Conservation (phyloP, 2,888 invertebrate species). For the Sialis fuliginosa region DNA sequence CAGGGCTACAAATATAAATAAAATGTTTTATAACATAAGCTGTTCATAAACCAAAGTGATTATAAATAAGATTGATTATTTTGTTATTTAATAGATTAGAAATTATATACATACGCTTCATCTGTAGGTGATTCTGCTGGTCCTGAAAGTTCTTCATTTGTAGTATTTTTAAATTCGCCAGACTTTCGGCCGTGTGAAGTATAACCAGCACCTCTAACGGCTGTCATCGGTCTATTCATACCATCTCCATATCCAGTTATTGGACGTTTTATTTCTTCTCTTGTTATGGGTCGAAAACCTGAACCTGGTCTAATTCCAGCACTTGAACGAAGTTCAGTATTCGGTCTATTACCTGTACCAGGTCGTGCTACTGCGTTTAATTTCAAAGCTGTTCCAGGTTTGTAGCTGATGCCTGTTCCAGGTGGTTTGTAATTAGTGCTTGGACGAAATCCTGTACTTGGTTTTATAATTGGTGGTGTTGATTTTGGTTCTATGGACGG, state of each 20-base stretch:
- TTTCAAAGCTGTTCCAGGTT: constrained; percentile 15
- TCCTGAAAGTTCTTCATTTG: constrained; percentile 31
- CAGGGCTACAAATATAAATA: constrained; percentile 41
- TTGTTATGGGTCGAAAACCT: constrained; percentile 23
- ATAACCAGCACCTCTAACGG: constrained; percentile 91
- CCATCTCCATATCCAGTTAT: constrained; percentile 7
- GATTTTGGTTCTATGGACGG: background rate
- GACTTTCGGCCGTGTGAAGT: constrained; percentile 51
- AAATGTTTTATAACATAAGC: background rate
- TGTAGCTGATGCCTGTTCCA: constrained; percentile 16
- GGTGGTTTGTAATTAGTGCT: constrained; percentile 1
- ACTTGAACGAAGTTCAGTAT: constrained; percentile 7
- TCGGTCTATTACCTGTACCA: constrained; percentile 15
- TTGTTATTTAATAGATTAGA: too few species aligned
- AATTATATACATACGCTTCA: constrained; percentile 42
- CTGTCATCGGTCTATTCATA: constrained; percentile 73
- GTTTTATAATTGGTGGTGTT: background rate
- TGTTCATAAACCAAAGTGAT: too few species aligned
- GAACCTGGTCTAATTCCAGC: constrained; percentile 22
- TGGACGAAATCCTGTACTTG: constrained; percentile 1
- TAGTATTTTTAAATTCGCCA: constrained; percentile 64
- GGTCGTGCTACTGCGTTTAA: constrained; percentile 9
- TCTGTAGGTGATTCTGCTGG: constrained; percentile 55
- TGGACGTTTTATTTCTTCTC: constrained; percentile 14
- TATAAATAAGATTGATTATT: too few species aligned